These are phyloP conservation scores for Lethenteron camtschaticum DNA, from an alignment of 2,113 vertebrate species.

Conservation along the genomic window DNA sequence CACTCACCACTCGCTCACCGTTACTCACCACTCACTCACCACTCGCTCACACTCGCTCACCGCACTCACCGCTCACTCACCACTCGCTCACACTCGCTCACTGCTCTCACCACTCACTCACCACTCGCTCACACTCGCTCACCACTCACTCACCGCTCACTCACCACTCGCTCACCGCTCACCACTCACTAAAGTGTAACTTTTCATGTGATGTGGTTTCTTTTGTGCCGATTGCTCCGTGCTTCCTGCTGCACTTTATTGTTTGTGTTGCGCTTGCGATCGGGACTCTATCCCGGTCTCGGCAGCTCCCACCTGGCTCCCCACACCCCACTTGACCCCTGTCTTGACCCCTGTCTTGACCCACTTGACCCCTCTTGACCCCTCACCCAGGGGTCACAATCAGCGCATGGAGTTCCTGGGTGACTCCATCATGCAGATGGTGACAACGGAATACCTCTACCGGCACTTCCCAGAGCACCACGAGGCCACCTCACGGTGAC, in stretches of 20 bases:
- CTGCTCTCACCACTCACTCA: not conserved
- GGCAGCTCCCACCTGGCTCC: too few relatives aligned
- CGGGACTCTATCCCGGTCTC: too few relatives aligned
- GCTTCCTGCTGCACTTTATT: too few relatives aligned
- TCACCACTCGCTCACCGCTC: too few relatives aligned
- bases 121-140: too few relatives aligned
- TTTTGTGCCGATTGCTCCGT: too few relatives aligned
- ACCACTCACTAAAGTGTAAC: too few relatives aligned
- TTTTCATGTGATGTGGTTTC: too few relatives aligned
- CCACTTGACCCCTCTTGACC: not conserved
- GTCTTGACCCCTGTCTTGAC: not conserved
- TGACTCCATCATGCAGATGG: conserved; percentile 97
- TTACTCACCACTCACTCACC: too few relatives aligned
- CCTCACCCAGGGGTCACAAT: conserved; percentile 67
- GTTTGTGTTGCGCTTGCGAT: too few relatives aligned
- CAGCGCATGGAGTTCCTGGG: conserved; percentile 99
- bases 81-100: not conserved
- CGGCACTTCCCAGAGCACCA: conserved; percentile 98
- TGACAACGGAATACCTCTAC: conserved; percentile 93
- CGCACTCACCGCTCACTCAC: conserved; percentile 8
- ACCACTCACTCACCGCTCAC: too few relatives aligned
- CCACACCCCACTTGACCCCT: not conserved
- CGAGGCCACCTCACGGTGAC: conserved; percentile 88
- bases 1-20: conserved; percentile 14
- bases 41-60: too few relatives aligned